These are phyloP conservation scores for Diorhabda carinulata DNA, from an alignment of 1,140 invertebrate genomes.

Conservation along the genomic window DNA sequence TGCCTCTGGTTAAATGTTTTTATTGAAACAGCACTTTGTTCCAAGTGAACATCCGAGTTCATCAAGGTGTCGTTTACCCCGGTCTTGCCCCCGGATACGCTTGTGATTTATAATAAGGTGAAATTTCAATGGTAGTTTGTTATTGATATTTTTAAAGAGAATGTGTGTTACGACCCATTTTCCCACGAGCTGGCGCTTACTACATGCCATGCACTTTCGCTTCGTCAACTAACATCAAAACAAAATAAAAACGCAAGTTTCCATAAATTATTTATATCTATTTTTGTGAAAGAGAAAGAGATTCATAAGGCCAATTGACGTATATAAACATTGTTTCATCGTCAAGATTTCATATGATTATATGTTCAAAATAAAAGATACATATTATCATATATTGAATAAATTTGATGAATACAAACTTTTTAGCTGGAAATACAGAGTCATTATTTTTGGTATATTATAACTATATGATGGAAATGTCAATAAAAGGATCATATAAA, in stretches of 20 bases:
- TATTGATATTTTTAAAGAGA: slow-evolving; percentile 28
- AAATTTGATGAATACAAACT: too few species aligned
- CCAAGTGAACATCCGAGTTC: neutral
- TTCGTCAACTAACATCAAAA: neutral
- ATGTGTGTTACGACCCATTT: slow-evolving; percentile 37
- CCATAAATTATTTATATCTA: neutral
- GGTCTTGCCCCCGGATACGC: slow-evolving; percentile 1
- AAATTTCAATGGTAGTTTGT: slow-evolving; percentile 30
- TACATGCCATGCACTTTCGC: slow-evolving; percentile 30
- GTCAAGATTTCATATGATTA: too few species aligned
- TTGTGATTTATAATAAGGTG: slow-evolving; percentile 33
- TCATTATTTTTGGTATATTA: too few species aligned
- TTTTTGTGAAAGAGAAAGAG: neutral
- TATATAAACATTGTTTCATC: too few species aligned
- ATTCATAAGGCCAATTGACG: neutral
- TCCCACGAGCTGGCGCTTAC: slow-evolving; percentile 22
- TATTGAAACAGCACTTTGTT: neutral
- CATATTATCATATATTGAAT: too few species aligned
- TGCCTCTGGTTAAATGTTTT: too few species aligned
- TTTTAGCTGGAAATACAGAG: too few species aligned
- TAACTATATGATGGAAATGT: too few species aligned
- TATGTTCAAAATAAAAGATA: too few species aligned
- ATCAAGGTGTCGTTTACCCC: neutral
- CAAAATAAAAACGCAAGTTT: slow-evolving; percentile 3
- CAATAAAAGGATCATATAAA: too few species aligned